Evolutionary conservation across 2,113 vertebrate species (phyloP), one percentile per base, ranked within the genome.

Genomic region (Toxotes jaculatrix): DNA sequence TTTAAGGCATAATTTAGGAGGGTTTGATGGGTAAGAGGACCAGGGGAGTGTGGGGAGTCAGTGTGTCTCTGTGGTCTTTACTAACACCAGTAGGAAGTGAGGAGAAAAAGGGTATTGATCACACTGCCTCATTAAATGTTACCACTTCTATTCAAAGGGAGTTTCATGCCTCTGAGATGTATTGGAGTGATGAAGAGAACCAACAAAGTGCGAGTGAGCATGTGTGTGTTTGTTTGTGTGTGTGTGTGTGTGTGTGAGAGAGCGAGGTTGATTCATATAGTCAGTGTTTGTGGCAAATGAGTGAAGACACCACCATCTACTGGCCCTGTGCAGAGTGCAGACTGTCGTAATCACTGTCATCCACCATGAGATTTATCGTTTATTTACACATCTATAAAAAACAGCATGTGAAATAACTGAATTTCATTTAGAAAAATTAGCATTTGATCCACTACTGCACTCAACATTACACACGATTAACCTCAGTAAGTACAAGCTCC

Each of bases 231-330:
- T 4, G 65, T 71, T 67, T 4, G 65, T 71, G 71, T 64, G 51
- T 42, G 63, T 38, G 62, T 32, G 61, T 63, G 55, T 34, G 72
- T 4, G 66, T 72, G 56, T 8, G 40, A n/a, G 36, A 38, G 63
- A 16, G 19, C 9, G 60, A 64, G 64, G 12, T 3, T 19, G 66
- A 0, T 51, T 57, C 32, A 67, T 55, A 40, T 4, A n/a, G 49
- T 40, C 59, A 4, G 67, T 23, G 47, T 68, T 14, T 31, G 66
- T 0, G 36, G 55, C 31, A 83, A 87, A 66, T 40, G 51, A 83
- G 85, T 72, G 91, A 79, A 66, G 82, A 93, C 78, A 92, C 88
- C 86, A 89, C 91, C 91, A 86, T 79, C 93, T 93, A 82, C 91
- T 93, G 93, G 89, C 68, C 69, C 63, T 53, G 40, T 68, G 51